Conservation (phyloP, 2,113 vertebrate genomes). For the Zosterops borbonicus region DNA sequence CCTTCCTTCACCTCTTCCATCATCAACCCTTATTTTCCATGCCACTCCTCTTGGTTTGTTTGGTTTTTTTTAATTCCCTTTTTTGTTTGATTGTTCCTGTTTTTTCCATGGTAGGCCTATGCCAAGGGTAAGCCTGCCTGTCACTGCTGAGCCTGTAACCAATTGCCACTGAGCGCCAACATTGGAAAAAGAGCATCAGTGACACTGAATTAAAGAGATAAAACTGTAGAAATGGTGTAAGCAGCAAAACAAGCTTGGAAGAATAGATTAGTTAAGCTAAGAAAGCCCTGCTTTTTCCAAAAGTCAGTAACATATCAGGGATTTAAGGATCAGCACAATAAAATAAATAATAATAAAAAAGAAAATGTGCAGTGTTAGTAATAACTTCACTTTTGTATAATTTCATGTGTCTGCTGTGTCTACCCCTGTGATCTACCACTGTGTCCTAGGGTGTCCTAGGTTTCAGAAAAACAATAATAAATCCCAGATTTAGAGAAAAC, state of each 20-base stretch:
- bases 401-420: not conserved
- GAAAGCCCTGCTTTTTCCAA: not conserved
- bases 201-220: not conserved
- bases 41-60: fast-evolving
- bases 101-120: not conserved
- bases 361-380: not conserved
- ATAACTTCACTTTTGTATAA: not conserved
- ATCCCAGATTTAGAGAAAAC: not conserved
- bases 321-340: not conserved
- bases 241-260: not conserved
- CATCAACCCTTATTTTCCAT: not conserved
- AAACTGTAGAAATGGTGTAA: not conserved
- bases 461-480: not conserved
- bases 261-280: not conserved
- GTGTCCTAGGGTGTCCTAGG: not conserved
- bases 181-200: not conserved
- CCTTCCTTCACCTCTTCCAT: not conserved
- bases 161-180: not conserved
- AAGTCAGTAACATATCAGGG: not conserved
- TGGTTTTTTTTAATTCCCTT: not conserved
- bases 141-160: not conserved
- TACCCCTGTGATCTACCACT: not conserved
- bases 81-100: not conserved
- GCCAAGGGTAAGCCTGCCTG: not conserved
- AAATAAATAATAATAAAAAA: not conserved